These are phyloP conservation scores for Podarcis siculus DNA, from an alignment of 2,797 vertebrate species.

Conservation along the genomic window DNA sequence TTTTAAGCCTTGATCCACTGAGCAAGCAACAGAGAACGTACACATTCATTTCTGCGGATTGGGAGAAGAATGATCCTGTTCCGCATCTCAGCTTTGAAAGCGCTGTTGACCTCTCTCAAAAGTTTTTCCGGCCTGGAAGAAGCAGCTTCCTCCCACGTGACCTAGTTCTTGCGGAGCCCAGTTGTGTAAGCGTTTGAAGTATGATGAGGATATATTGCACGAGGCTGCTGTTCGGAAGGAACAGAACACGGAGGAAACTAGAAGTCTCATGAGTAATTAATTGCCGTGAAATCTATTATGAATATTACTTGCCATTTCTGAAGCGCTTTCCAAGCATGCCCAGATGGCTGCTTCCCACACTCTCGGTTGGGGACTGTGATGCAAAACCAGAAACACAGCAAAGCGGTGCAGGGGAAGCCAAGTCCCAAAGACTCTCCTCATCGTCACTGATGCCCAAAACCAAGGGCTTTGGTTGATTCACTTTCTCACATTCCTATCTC, in stretches of 20 bases:
- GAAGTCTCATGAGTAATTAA: slow-evolving; percentile 37
- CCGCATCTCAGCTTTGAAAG: slow-evolving; percentile 36
- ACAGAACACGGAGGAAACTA: slow-evolving; percentile 34
- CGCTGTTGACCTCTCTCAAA: slow-evolving; percentile 27
- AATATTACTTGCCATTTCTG: slow-evolving; percentile 15
- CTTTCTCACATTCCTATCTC: background rate
- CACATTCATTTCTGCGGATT: slow-evolving; percentile 8
- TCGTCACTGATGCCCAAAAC: background rate
- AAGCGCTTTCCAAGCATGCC: slow-evolving; percentile 9
- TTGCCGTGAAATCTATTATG: slow-evolving; percentile 4
- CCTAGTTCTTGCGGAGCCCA: slow-evolving; percentile 29
- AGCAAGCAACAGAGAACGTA: background rate
- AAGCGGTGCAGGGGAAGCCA: background rate
- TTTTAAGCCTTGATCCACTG: background rate
- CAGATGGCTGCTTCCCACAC: slow-evolving; percentile 19
- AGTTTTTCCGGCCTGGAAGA: background rate
- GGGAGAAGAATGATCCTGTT: background rate
- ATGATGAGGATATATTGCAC: slow-evolving; percentile 40
- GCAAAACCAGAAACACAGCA: slow-evolving; percentile 1
- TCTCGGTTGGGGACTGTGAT: background rate
- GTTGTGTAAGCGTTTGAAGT: slow-evolving; percentile 39
- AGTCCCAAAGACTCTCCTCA: background rate
- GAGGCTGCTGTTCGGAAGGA: background rate
- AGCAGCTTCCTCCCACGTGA: background rate
- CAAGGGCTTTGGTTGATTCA: background rate